Evolutionary conservation across 2,888 invertebrate species (phyloP).

Genomic region (Pherbina coryleti): DNA sequence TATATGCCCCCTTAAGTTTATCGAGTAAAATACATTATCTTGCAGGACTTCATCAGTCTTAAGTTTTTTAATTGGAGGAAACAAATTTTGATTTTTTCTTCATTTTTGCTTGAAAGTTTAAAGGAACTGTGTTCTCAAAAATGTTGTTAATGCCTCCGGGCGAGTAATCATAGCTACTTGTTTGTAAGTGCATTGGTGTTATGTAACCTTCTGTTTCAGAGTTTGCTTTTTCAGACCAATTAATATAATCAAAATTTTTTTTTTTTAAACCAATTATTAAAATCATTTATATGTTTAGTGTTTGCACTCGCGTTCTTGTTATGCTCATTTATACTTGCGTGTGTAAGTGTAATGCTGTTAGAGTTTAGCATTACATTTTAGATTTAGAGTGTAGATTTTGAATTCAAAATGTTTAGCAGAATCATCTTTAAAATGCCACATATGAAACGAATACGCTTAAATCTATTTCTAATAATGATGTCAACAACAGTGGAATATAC

Average conservation of each 20-base stretch:
- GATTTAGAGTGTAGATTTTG: constrained; percentile 48
- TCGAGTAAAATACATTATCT: neutral
- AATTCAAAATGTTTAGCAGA: too few relatives aligned
- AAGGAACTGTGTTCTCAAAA: too few relatives aligned
- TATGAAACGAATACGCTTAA: too few relatives aligned
- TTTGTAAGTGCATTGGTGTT: too few relatives aligned
- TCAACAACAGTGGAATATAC: too few relatives aligned
- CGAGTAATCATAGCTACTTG: too few relatives aligned
- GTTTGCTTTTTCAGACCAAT: too few relatives aligned
- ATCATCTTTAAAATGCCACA: too few relatives aligned
- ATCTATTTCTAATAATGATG: too few relatives aligned
- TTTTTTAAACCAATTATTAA: constrained; percentile 35
- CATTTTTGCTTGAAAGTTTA: constrained; percentile 12
- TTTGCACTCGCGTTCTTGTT: neutral
- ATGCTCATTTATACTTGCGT: neutral
- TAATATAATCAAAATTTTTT: neutral
- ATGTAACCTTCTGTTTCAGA: neutral
- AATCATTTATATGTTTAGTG: neutral
- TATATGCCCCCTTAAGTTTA: constrained; percentile 42
- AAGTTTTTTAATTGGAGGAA: constrained; percentile 24
- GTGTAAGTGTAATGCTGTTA: constrained; percentile 20
- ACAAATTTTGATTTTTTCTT: constrained; percentile 15
- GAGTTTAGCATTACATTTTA: constrained; percentile 4
- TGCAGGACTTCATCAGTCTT: neutral
- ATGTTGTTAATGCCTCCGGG: constrained; percentile 27